A percentile compares a stretch with the other conserved stretches of the same genome.
These are phyloP conservation scores for Corvus cornix DNA, from an alignment of 2,113 vertebrate genomes.

Conservation along the genomic window DNA sequence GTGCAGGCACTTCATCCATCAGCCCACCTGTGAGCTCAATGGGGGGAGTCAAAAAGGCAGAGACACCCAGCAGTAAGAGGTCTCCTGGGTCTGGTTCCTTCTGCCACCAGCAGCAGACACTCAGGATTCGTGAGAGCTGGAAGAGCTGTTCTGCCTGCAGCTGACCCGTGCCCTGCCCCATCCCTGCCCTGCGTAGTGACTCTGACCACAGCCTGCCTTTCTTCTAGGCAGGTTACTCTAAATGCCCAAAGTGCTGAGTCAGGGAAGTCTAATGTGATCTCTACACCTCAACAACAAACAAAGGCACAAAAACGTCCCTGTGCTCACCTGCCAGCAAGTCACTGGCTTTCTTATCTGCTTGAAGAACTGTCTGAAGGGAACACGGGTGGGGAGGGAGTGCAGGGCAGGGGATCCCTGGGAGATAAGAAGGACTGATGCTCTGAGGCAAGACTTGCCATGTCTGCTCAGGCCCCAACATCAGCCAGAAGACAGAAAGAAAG, in stretches of 20 bases:
- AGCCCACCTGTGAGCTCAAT: rapidly evolving
- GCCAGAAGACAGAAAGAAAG: neutral
- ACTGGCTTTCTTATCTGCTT: neutral
- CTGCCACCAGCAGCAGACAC: neutral
- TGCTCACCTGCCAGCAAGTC: neutral
- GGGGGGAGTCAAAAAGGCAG: neutral
- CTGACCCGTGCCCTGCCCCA: neutral
- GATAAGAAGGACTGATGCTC: neutral
- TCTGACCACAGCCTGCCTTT: neutral
- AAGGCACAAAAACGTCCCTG: neutral
- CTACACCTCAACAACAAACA: neutral
- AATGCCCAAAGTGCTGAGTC: neutral
- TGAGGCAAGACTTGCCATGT: neutral
- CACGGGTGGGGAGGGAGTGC: rapidly evolving
- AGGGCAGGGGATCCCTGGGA: neutral
- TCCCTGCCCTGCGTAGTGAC: neutral
- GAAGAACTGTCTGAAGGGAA: neutral
- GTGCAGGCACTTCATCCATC: neutral
- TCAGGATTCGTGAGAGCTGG: neutral
- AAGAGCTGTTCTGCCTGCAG: neutral
- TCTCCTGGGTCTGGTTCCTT: neutral
- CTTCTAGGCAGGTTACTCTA: neutral
- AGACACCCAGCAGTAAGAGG: neutral
- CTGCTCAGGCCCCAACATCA: rapidly evolving
- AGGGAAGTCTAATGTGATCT: neutral